Percentiles rank a stretch among this genome's conserved stretches.
These are phyloP conservation scores for Hyperoplus lanceolatus DNA, from an alignment of 2,797 vertebrate species.

Conservation along the genomic window DNA sequence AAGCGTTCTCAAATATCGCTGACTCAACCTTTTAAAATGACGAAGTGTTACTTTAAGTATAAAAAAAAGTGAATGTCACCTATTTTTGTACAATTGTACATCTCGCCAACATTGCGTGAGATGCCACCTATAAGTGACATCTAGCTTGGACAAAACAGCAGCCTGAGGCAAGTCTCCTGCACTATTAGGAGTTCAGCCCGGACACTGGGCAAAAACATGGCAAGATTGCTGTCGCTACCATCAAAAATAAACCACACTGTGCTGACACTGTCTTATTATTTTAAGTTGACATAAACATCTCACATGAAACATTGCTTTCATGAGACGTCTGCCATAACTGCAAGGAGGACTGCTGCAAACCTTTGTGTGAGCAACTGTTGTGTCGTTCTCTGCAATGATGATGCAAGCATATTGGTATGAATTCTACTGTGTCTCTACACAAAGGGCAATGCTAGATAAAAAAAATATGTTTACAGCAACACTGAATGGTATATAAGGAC, in stretches of 20 bases:
- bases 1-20: no score
- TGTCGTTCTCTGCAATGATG: background rate
- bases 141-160: conserved; percentile 46
- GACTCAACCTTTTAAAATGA: no score
- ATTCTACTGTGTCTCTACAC: no score
- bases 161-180: conserved; percentile 49
- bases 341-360: background rate
- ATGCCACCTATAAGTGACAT: conserved; percentile 21
- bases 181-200: conserved; percentile 21
- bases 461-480: no score
- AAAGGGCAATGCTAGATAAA: no score
- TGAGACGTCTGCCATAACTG: background rate
- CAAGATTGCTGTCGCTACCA: background rate
- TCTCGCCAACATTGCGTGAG: no score
- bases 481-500: no score
- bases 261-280: conserved; percentile 28
- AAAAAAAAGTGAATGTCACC: no score
- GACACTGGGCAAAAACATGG: conserved; percentile 14
- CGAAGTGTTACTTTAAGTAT: no score
- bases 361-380: background rate
- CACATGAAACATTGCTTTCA: conserved; percentile 11
- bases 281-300: conserved; percentile 15
- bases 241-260: conserved; percentile 8
- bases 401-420: no score
- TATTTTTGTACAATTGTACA: no score